Evolutionary conservation across 2,888 invertebrate genomes (phyloP).

Genomic region (Dromius quadrimaculatus): DNA sequence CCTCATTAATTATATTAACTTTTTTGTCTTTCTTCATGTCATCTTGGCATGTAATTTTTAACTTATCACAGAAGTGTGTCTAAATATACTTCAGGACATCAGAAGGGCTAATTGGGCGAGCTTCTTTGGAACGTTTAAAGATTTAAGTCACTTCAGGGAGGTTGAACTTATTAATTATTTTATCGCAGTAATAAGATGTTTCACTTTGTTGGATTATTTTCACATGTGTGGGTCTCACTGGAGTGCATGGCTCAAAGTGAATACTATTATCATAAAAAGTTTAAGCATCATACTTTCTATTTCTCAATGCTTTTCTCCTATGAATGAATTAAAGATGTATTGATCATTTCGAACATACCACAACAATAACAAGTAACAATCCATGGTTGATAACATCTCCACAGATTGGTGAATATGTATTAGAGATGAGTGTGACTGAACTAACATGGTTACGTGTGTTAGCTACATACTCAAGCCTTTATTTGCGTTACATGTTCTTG

Average conservation of each 20-base stretch:
- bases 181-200: too few species aligned
- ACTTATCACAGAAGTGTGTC: constrained; percentile 30
- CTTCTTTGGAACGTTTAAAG: constrained; percentile 35
- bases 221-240: too few species aligned
- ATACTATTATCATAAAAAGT: too few species aligned
- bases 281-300: too few species aligned
- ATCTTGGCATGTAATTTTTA: constrained; percentile 40
- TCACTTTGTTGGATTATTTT: too few species aligned
- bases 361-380: too few species aligned
- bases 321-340: too few species aligned
- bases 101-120: constrained; percentile 31
- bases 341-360: too few species aligned
- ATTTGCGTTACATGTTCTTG: constrained; percentile 5
- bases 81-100: constrained; percentile 33
- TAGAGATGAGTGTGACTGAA: background rate
- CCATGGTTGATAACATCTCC: too few species aligned
- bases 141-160: constrained; percentile 9
- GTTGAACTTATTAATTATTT: constrained; percentile 8
- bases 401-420: background rate
- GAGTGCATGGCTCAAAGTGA: too few species aligned
- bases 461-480: background rate
- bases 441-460: background rate
- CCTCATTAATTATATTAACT: constrained; percentile 33
- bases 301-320: too few species aligned
- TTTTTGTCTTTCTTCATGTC: constrained; percentile 35